Base-by-base conservation (phyloP, 2,797 vertebrate genomes). In the Hylomyscus alleni region DNA sequence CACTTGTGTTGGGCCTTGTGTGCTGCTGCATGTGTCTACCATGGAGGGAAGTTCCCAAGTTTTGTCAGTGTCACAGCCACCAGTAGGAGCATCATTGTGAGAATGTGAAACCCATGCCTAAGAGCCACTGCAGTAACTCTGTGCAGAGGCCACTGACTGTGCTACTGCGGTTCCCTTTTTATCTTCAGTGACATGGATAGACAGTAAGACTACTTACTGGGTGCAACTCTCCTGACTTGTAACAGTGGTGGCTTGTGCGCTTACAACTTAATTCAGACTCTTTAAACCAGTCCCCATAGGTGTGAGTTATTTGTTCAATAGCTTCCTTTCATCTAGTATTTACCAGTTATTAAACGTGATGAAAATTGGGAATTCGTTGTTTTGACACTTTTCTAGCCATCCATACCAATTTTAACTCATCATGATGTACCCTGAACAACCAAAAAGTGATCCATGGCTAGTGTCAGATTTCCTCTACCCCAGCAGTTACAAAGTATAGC, bases 51-150 rank as follows among this genome's bases (percentile, higher is more conserved):
- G 50, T 94, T 69, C 40, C 95, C 80, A 72, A 96, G 82, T 86
- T 95, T 24, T 94, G 93, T 97, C 90, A 90, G 37, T 89, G 73
- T 97, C 77, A 14, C 29, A 92, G 77, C 89, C 56, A 76, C 93
- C 95, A 93, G 81, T 97, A 98, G 98, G 97, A 96, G 97, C 92
- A 37, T 96, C 76, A 6, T 90, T 96, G 44, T 97, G 75, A 98
- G 89, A 91, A 93, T 87, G 31, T 76, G 93, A 95, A 75, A 96
- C 91, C n/a, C 24, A 31, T 97, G 40, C 94, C 84, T 85, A 94
- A 34, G 81, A 94, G 96, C 89, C 91, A 37, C 22, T 93, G 54
- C 80, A 78, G 85, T 94, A 50, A 82, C 95, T 95, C 3, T 19
- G 69, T 97, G 96, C 94, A 90, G 24, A 62, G 5, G 88, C 72